Percentiles rank a stretch among this genome's conserved stretches.
phyloP scores from a whole-genome alignment of 92 coral and sea anemone genomes.

The Parazoanthus darwini region DNA sequence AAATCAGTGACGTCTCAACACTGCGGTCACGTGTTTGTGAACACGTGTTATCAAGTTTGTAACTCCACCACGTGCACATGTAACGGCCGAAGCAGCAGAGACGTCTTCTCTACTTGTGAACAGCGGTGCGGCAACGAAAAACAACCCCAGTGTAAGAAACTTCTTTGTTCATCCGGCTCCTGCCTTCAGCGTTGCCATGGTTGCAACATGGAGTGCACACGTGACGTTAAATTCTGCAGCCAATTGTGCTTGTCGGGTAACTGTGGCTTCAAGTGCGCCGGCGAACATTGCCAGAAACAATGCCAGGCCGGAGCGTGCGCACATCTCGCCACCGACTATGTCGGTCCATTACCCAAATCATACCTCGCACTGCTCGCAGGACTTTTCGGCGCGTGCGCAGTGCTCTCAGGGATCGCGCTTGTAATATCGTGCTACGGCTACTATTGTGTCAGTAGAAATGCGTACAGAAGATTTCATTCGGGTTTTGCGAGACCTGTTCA shows the following conservation, averaged over 20 bases:
- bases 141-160: slow-evolving; percentile 47
- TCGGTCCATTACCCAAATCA: slow-evolving; percentile 36
- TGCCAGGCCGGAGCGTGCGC: slow-evolving; percentile 41
- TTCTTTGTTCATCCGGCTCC: slow-evolving; percentile 70
- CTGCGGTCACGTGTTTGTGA: slow-evolving; percentile 48
- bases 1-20: slow-evolving; percentile 43
- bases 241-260: slow-evolving; percentile 77
- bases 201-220: slow-evolving; percentile 83
- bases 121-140: slow-evolving; percentile 53
- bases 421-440: slow-evolving; percentile 34
- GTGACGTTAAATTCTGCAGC: slow-evolving; percentile 71
- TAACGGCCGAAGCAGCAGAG: slow-evolving; percentile 34
- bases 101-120: slow-evolving; percentile 57
- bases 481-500: background rate
- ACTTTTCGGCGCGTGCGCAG: slow-evolving; percentile 44
- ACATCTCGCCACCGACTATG: slow-evolving; percentile 37
- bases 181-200: slow-evolving; percentile 77
- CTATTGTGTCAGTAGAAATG: background rate
- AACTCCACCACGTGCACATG: slow-evolving; percentile 66
- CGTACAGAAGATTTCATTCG: background rate
- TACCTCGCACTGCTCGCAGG: slow-evolving; percentile 54
- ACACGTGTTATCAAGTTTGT: slow-evolving; percentile 74
- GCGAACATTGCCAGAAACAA: slow-evolving; percentile 55
- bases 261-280: slow-evolving; percentile 68
- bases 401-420: slow-evolving; percentile 44